These are phyloP conservation scores for Porites evermanni DNA, from an alignment of 92 coral and sea anemone species.

Conservation along the genomic window DNA sequence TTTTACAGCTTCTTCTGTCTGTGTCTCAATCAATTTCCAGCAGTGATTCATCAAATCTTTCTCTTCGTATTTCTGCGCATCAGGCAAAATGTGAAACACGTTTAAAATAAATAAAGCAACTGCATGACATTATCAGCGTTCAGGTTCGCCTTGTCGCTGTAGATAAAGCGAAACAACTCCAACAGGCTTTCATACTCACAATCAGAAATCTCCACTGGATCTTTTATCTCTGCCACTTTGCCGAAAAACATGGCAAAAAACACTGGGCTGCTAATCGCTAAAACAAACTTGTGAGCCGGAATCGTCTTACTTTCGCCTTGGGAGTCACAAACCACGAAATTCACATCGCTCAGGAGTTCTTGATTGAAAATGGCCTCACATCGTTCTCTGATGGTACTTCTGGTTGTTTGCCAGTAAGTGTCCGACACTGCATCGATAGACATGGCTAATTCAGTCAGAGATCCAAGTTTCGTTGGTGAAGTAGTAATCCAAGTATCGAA, in stretches of 20 bases:
- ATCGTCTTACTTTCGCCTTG: not conserved
- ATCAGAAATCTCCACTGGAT: slow-evolving; percentile 70
- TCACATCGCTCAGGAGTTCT: not conserved
- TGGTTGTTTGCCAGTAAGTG: not conserved
- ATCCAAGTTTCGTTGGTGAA: not conserved
- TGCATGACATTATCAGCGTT: not conserved
- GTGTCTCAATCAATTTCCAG: not conserved
- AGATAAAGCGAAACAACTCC: slow-evolving; percentile 54
- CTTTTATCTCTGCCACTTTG: slow-evolving; percentile 66
- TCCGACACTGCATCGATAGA: not conserved
- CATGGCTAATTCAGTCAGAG: not conserved
- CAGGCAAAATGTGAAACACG: not conserved
- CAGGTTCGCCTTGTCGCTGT: not conserved
- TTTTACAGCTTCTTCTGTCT: not conserved
- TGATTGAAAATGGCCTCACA: not conserved
- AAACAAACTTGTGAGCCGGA: not conserved
- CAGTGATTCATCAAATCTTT: not conserved
- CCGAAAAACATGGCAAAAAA: slow-evolving; percentile 47
- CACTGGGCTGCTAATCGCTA: slow-evolving; percentile 34
- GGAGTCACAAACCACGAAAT: not conserved
- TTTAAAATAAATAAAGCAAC: slow-evolving; percentile 32
- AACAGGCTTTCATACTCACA: slow-evolving; percentile 70
- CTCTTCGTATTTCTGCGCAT: not conserved
- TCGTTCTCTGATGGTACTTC: not conserved
- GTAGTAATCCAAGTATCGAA: too few species aligned